These are phyloP conservation scores for Lerista edwardsae DNA, from an alignment of 2,797 vertebrate genomes.

Conservation along the genomic window DNA sequence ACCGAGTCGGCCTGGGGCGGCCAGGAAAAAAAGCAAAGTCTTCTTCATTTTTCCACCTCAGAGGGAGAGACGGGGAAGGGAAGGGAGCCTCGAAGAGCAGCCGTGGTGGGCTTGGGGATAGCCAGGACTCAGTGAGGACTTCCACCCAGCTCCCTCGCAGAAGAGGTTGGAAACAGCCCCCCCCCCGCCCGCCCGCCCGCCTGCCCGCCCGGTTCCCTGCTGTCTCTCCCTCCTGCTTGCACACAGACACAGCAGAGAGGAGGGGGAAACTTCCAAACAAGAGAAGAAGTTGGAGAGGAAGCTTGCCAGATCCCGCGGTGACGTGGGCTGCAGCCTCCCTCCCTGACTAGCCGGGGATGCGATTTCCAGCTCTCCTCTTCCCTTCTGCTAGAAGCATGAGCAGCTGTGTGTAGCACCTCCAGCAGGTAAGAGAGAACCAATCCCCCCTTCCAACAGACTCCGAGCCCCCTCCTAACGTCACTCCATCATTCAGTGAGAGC, in stretches of 20 bases:
- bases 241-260: not conserved
- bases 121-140: not conserved
- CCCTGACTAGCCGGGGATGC: not conserved
- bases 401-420: conserved; percentile 15
- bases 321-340: not conserved
- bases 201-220: not conserved
- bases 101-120: not conserved
- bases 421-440: conserved; percentile 28
- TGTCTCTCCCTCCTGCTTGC: not conserved
- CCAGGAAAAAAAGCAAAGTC: no score
- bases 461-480: not conserved
- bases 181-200: not conserved
- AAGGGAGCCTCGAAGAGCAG: not conserved
- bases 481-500: no score
- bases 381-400: conserved; percentile 1
- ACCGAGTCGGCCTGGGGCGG: not conserved
- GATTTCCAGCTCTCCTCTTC: not conserved
- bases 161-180: conserved; percentile 15
- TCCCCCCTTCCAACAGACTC: not conserved
- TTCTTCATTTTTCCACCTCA: conserved; percentile 12
- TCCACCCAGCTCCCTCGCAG: conserved; percentile 19
- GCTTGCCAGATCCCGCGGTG: conserved; percentile 13
- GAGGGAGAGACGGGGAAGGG: not conserved
- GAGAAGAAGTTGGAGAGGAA: conserved; percentile 2
- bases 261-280: not conserved